Evolutionary conservation across 2,888 invertebrate genomes (phyloP).

Genomic region (Hesperia comma): DNA sequence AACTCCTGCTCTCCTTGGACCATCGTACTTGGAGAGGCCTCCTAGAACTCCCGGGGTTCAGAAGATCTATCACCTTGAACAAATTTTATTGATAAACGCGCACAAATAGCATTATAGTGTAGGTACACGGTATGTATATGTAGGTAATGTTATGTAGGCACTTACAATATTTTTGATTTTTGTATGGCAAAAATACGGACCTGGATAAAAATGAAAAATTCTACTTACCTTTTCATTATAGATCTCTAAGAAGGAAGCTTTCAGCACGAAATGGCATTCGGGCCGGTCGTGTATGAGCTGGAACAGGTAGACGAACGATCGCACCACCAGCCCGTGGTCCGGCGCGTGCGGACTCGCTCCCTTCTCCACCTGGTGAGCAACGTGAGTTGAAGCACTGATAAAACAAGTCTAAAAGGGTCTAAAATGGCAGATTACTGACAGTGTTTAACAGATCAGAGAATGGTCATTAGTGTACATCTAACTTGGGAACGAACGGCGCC

Average conservation of each 20-base stretch:
- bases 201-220: too few relatives aligned
- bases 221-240: constrained; percentile 96
- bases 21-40: constrained; percentile 95
- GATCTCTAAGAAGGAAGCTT: constrained; percentile 97
- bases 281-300: constrained; percentile 90
- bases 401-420: too few relatives aligned
- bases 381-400: too few relatives aligned
- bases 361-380: constrained; percentile 82
- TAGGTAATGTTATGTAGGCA: too few relatives aligned
- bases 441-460: too few relatives aligned
- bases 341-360: constrained; percentile 87
- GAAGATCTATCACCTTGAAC: constrained; percentile 93
- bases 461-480: too few relatives aligned
- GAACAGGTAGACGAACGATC: constrained; percentile 95
- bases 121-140: too few relatives aligned
- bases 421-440: too few relatives aligned
- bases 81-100: background rate
- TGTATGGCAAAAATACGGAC: too few relatives aligned
- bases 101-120: too few relatives aligned
- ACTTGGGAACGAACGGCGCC: too few relatives aligned
- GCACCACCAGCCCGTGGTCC: constrained; percentile 94
- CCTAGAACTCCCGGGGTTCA: constrained; percentile 93
- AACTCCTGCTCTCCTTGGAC: constrained; percentile 96
- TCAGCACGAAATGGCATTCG: constrained; percentile 91
- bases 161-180: too few relatives aligned